phyloP scores from a whole-genome alignment of 92 coral and sea anemone species.

The Palythoa heliodiscus region DNA sequence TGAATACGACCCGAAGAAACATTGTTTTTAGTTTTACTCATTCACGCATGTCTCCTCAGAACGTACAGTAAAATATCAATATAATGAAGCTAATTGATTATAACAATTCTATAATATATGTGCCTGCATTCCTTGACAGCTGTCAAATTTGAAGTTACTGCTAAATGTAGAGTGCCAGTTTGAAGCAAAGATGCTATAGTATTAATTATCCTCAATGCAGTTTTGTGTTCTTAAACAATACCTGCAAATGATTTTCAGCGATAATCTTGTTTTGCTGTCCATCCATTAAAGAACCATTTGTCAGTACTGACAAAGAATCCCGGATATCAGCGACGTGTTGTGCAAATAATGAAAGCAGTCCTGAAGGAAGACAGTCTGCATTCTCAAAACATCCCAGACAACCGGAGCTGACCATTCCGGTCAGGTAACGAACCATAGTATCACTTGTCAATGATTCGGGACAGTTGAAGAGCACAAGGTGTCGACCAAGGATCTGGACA shows the following conservation, averaged over 20 bases:
- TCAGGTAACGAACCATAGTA: constrained; percentile 70
- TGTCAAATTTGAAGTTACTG: no score
- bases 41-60: no score
- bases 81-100: no score
- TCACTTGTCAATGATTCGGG: constrained; percentile 64
- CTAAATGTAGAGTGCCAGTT: background rate
- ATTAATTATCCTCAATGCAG: background rate
- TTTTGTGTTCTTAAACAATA: background rate
- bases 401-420: constrained; percentile 84
- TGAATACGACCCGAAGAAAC: no score
- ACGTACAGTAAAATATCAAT: no score
- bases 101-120: no score
- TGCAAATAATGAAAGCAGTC: constrained; percentile 78
- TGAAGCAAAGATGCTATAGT: background rate
- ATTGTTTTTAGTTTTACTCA: no score
- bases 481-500: constrained; percentile 86
- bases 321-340: constrained; percentile 77
- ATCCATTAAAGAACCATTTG: constrained; percentile 70
- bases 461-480: constrained; percentile 84
- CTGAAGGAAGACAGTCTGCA: constrained; percentile 62
- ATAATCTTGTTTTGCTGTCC: constrained; percentile 39
- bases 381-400: constrained; percentile 95
- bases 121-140: no score
- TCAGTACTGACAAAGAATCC: constrained; percentile 62
- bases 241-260: constrained; percentile 26